A percentile compares a stretch with the other conserved stretches of the same genome.
Conservation (phyloP, 2,888 invertebrate genomes). For the Rhingia campestris region DNA sequence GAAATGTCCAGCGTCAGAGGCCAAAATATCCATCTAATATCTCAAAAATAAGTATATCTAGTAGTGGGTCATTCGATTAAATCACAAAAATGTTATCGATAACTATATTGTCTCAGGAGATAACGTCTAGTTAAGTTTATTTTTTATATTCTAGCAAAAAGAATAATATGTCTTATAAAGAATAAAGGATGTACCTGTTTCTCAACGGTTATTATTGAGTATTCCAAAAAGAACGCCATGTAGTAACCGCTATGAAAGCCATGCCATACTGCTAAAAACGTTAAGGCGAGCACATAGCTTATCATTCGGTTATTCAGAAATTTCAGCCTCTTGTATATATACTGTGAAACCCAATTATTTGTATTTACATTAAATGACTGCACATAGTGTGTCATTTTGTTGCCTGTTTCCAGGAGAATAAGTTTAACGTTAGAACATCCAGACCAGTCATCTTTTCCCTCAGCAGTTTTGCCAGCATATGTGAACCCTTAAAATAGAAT, state of each 20-base stretch:
- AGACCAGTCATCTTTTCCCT: conserved; percentile 94
- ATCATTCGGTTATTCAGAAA: conserved; percentile 92
- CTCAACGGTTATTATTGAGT: conserved; percentile 92
- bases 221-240: conserved; percentile 95
- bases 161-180: background rate
- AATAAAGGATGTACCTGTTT: conserved; percentile 87
- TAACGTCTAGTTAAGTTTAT: no score
- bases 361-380: conserved; percentile 97
- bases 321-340: conserved; percentile 95
- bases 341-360: conserved; percentile 96
- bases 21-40: no score
- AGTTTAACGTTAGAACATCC: conserved; percentile 95
- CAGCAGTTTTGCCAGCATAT: conserved; percentile 84
- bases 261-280: conserved; percentile 97
- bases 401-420: conserved; percentile 91
- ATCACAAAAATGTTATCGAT: no score
- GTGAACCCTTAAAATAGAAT: conserved; percentile 87
- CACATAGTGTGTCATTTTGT: conserved; percentile 93
- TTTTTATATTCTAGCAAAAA: no score
- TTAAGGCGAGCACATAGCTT: conserved; percentile 92
- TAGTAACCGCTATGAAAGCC: conserved; percentile 98
- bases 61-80: no score
- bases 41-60: no score
- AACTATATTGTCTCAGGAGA: no score
- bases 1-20: no score